These are phyloP conservation scores for Sarcophaga variegata DNA, from an alignment of 2,888 invertebrate species.

Conservation along the genomic window DNA sequence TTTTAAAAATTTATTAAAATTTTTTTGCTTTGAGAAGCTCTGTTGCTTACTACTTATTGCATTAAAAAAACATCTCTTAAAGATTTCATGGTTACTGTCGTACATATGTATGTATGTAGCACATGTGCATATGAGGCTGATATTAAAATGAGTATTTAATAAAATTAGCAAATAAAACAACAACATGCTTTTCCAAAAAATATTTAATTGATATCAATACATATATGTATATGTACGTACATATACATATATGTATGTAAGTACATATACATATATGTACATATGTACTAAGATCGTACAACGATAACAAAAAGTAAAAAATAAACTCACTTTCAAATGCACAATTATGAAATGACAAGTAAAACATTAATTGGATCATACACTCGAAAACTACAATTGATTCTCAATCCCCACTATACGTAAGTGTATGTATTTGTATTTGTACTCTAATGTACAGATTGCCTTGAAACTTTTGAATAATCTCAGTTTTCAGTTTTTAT, in stretches of 20 bases:
- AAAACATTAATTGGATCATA: conserved; percentile 62
- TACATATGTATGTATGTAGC: too few species aligned
- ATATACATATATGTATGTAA: too few species aligned
- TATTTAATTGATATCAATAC: not conserved
- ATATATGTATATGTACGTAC: not conserved
- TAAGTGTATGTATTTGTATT: not conserved
- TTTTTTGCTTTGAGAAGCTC: too few species aligned
- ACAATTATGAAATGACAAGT: conserved; percentile 43
- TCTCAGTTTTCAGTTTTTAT: conserved; percentile 8
- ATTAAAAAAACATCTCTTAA: too few species aligned
- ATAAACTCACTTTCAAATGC: conserved; percentile 42
- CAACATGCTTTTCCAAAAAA: not conserved
- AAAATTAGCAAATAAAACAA: not conserved
- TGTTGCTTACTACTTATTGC: too few species aligned
- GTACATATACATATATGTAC: too few species aligned
- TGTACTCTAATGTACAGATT: not conserved
- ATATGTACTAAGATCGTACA: conserved; percentile 11
- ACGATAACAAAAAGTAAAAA: conserved; percentile 12
- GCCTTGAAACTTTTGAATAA: conserved; percentile 57
- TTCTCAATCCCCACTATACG: not conserved
- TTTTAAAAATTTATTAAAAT: too few species aligned
- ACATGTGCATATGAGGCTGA: too few species aligned
- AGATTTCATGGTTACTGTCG: too few species aligned
- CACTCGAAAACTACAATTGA: not conserved
- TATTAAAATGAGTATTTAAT: too few species aligned